phyloP scores from a whole-genome alignment of 2,797 vertebrate genomes.

The Meda fulgida region DNA sequence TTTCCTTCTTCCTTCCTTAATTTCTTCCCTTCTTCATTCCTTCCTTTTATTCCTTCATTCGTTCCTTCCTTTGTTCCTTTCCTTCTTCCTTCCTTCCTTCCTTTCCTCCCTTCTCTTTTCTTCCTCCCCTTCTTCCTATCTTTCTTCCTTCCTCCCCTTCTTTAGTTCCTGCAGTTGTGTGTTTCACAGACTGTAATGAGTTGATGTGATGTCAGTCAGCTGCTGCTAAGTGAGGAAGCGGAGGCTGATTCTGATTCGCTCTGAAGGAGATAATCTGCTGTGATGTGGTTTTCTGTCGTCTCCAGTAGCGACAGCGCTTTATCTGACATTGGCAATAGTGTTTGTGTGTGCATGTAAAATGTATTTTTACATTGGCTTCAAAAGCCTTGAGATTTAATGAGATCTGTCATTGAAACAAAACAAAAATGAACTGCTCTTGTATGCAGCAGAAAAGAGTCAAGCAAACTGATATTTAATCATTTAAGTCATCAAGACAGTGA shows the following conservation, averaged over 20 bases:
- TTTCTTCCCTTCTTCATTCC: rapidly evolving
- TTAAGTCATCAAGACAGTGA: too few species aligned
- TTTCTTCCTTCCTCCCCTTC: neutral
- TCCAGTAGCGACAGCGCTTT: neutral
- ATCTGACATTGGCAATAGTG: neutral
- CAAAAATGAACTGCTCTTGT: too few species aligned
- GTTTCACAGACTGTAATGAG: constrained; percentile 26
- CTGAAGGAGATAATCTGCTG: constrained; percentile 16
- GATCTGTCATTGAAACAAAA: too few species aligned
- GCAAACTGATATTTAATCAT: too few species aligned
- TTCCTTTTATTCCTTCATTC: too few species aligned
- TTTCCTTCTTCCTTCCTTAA: rapidly evolving
- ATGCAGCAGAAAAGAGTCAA: too few species aligned
- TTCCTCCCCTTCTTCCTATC: neutral
- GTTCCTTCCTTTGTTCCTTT: rapidly evolving
- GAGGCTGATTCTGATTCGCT: neutral
- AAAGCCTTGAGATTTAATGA: neutral
- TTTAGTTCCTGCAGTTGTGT: constrained; percentile 21
- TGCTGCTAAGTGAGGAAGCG: constrained; percentile 10
- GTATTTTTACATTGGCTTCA: neutral
- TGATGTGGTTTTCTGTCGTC: neutral
- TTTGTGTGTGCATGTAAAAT: neutral
- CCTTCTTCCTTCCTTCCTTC: rapidly evolving
- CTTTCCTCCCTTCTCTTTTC: neutral
- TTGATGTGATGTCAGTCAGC: constrained; percentile 25